A percentile compares a stretch with the other conserved stretches of the same genome.
Conservation (phyloP, 1,140 invertebrate species). For the Drosophila nebulosa region DNA sequence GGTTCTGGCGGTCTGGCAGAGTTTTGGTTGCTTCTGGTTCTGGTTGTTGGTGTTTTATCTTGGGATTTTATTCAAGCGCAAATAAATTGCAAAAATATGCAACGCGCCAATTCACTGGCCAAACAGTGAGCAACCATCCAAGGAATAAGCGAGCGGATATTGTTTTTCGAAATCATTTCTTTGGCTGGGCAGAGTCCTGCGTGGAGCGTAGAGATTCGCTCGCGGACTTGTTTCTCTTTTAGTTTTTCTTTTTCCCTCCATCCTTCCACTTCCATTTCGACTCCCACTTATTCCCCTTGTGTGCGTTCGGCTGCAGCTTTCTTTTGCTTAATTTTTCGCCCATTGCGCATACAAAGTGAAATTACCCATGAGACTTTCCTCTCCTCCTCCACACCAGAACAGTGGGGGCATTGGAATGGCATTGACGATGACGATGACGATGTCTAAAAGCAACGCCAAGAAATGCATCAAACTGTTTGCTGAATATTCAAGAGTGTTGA, state of each 20-base stretch:
- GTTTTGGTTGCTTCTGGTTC: constrained; percentile 7
- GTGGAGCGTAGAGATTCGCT: neutral
- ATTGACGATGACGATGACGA: neutral
- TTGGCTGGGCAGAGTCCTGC: constrained; percentile 21
- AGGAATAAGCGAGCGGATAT: constrained; percentile 58
- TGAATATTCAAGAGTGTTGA: constrained; percentile 32
- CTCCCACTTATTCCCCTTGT: neutral
- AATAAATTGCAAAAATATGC: constrained; percentile 63
- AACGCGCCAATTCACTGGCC: constrained; percentile 51
- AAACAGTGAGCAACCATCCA: constrained; percentile 24
- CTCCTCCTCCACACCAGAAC: neutral
- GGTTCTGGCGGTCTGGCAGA: too few species aligned
- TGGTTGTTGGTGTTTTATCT: constrained; percentile 20
- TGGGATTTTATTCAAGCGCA: constrained; percentile 51
- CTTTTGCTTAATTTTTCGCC: constrained; percentile 54
- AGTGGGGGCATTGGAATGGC: neutral
- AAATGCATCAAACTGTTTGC: constrained; percentile 52
- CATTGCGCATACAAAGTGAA: constrained; percentile 61
- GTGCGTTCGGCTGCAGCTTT: constrained; percentile 20
- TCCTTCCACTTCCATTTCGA: neutral
- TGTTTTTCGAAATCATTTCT: constrained; percentile 65
- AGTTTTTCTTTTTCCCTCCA: neutral
- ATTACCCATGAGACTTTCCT: constrained; percentile 60
- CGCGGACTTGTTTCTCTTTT: constrained; percentile 17
- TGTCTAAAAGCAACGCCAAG: constrained; percentile 4